Conservation (phyloP, 2,113 vertebrate genomes). For the Indicator maculatus region DNA sequence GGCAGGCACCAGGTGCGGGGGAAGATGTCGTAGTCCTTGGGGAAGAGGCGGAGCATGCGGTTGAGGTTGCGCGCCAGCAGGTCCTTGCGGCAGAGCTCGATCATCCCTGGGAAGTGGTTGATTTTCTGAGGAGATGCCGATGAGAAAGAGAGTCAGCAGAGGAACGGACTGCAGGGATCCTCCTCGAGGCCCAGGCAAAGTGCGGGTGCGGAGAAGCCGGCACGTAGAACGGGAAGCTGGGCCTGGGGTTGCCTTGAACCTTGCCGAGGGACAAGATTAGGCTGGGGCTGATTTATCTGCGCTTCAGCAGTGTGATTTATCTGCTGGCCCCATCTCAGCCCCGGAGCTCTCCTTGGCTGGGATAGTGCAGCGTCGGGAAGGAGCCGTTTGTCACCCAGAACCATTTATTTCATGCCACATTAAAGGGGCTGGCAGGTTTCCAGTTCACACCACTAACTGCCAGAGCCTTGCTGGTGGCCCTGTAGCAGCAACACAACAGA, state of each 20-base stretch:
- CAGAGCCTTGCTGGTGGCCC: neutral
- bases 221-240: neutral
- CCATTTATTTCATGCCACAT: neutral
- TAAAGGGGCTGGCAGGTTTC: neutral
- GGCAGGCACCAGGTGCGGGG: conserved; percentile 83
- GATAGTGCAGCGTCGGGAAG: neutral
- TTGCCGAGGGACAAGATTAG: neutral
- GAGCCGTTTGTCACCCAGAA: neutral
- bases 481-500: fast-evolving
- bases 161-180: neutral
- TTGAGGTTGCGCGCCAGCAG: conserved; percentile 80
- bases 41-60: conserved; percentile 79
- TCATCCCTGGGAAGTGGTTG: conserved; percentile 85
- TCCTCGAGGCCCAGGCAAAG: fast-evolving
- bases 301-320: neutral
- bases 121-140: conserved; percentile 75
- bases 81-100: conserved; percentile 81
- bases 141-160: neutral
- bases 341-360: neutral
- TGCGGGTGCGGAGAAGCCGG: fast-evolving
- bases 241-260: neutral
- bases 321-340: neutral
- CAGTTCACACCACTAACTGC: neutral
- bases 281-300: neutral
- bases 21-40: conserved; percentile 77